A percentile compares a stretch with the other conserved stretches of the same genome.
Conservation (phyloP, 2,797 vertebrate species). For the Myotis findleyi region DNA sequence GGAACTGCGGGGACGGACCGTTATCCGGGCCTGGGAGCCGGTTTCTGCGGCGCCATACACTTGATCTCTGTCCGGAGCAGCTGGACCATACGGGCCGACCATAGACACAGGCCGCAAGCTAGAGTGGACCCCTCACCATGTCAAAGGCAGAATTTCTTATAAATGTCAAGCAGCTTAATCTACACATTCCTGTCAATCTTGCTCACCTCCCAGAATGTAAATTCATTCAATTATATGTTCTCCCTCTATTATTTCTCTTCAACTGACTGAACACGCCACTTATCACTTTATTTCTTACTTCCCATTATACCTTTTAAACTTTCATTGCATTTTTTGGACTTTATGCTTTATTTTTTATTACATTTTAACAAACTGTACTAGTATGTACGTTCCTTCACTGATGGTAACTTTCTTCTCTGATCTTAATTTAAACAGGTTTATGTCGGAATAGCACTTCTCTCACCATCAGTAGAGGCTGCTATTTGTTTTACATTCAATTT, state of each 20-base stretch:
- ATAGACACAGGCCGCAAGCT: too few relatives aligned
- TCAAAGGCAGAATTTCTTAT: not conserved
- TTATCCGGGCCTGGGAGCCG: too few relatives aligned
- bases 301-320: not conserved
- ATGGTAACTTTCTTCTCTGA: conserved; percentile 21
- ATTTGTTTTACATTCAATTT: conserved; percentile 3
- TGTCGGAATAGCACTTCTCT: not conserved
- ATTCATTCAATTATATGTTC: not conserved
- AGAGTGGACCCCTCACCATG: too few relatives aligned
- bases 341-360: not conserved
- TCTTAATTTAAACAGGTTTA: not conserved
- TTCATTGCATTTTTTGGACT: not conserved
- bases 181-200: not conserved
- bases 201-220: not conserved
- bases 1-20: too few relatives aligned
- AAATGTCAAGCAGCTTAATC: not conserved
- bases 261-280: not conserved
- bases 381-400: not conserved
- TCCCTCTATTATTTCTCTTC: conserved; percentile 3
- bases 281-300: not conserved
- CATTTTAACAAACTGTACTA: not conserved
- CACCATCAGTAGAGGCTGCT: not conserved
- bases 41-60: too few relatives aligned
- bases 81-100: too few relatives aligned
- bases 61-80: too few relatives aligned